Conservation (phyloP, 1,140 invertebrate genomes). For the Cepaea nemoralis region DNA sequence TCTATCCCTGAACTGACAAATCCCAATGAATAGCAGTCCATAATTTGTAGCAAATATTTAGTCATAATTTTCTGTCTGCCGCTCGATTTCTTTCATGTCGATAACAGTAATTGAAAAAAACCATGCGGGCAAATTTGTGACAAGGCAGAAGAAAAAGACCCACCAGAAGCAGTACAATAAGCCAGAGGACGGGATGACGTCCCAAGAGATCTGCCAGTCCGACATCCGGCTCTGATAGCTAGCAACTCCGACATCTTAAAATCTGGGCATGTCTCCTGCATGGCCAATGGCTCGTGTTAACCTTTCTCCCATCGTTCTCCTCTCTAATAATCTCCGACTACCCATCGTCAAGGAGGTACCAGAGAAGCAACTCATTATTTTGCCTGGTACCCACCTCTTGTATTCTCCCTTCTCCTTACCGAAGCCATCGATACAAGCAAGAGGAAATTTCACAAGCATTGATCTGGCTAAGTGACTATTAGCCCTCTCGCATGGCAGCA, state of each 20-base stretch:
- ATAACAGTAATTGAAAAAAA: slow-evolving; percentile 38
- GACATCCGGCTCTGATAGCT: slow-evolving; percentile 3
- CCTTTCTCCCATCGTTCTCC: not conserved
- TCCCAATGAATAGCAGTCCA: not conserved
- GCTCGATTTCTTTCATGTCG: slow-evolving; percentile 13
- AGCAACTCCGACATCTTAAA: not conserved
- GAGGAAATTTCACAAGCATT: slow-evolving; percentile 42
- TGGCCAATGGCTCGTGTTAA: not conserved
- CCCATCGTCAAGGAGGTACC: not conserved
- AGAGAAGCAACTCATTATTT: not conserved
- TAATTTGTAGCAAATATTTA: slow-evolving; percentile 26
- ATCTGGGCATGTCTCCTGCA: slow-evolving; percentile 2
- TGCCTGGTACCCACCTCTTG: not conserved
- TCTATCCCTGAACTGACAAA: slow-evolving; percentile 2
- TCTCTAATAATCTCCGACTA: not conserved
- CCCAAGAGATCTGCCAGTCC: not conserved
- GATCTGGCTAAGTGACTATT: slow-evolving; percentile 45
- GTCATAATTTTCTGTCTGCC: slow-evolving; percentile 39
- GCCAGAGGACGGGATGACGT: slow-evolving; percentile 1
- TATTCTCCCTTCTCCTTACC: not conserved
- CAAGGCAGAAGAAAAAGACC: not conserved
- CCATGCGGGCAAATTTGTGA: slow-evolving; percentile 31
- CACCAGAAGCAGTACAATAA: slow-evolving; percentile 19
- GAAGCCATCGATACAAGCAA: slow-evolving; percentile 16
- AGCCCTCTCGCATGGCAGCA: slow-evolving; percentile 41